These are phyloP conservation scores for Drosophila busckii DNA, from an alignment of 1,140 invertebrate species.

Conservation along the genomic window DNA sequence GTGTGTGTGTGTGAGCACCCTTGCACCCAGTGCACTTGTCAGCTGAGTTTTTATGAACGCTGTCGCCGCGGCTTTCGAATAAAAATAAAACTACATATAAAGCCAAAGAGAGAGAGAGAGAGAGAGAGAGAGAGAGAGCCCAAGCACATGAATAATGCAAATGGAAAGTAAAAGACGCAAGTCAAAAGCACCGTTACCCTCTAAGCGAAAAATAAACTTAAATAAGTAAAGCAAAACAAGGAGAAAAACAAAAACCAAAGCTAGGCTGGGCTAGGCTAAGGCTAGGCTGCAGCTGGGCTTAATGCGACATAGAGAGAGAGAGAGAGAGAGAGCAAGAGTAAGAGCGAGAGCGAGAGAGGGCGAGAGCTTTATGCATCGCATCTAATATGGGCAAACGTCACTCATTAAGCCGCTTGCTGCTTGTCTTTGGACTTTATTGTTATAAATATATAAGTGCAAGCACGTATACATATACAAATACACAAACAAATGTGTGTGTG, in stretches of 20 bases:
- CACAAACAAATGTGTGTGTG: constrained; percentile 8
- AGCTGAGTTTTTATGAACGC: constrained; percentile 57
- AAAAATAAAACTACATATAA: constrained; percentile 57
- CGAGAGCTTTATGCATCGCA: constrained; percentile 35
- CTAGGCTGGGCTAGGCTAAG: no score
- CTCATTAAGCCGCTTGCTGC: constrained; percentile 62
- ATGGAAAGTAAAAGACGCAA: constrained; percentile 41
- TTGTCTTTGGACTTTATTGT: constrained; percentile 54
- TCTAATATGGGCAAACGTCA: constrained; percentile 74
- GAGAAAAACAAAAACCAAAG: constrained; percentile 9
- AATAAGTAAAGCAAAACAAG: constrained; percentile 4
- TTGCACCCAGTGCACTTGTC: constrained; percentile 53
- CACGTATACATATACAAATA: constrained; percentile 2
- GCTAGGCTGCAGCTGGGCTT: constrained; percentile 48
- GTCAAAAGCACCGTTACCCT: constrained; percentile 2
- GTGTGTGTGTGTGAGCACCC: no score
- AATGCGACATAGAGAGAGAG: constrained; percentile 41
- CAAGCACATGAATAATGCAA: constrained; percentile 66
- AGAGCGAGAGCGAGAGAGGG: background rate
- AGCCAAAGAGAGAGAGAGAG: no score
- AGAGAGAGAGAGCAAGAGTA: constrained; percentile 1
- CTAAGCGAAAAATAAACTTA: constrained; percentile 1
- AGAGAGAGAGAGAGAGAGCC: no score
- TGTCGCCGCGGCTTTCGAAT: constrained; percentile 61
- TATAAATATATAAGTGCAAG: constrained; percentile 32